phyloP scores from a whole-genome alignment of 2,797 vertebrate genomes.

The Menidia menidia region DNA sequence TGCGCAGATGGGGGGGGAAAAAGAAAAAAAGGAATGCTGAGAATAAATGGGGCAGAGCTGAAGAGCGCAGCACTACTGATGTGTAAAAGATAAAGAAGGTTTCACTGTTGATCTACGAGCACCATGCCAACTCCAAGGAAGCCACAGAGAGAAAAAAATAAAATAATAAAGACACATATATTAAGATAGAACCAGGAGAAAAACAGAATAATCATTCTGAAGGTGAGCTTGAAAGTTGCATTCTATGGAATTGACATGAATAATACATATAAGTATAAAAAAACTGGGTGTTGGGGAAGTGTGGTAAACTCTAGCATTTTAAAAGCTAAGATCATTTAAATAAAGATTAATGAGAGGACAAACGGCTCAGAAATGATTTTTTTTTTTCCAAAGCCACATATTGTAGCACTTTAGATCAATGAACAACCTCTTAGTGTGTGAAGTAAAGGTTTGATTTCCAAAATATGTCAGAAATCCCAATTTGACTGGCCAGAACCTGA shows the following conservation, averaged over 20 bases:
- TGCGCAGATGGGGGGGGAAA: slow-evolving; percentile 50
- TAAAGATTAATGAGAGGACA: not conserved
- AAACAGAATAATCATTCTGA: not conserved
- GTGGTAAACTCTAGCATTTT: not conserved
- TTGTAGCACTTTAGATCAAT: not conserved
- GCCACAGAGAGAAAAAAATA: not conserved
- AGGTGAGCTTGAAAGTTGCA: slow-evolving; percentile 2
- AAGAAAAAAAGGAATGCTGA: slow-evolving; percentile 31
- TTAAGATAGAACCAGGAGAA: slow-evolving; percentile 11
- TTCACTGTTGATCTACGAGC: slow-evolving; percentile 84
- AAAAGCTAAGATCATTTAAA: not conserved
- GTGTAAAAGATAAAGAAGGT: slow-evolving; percentile 96
- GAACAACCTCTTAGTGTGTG: not conserved
- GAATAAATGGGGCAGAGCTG: slow-evolving; percentile 83
- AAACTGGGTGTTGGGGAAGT: not conserved
- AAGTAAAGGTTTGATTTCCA: not conserved
- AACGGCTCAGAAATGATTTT: not conserved
- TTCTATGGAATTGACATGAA: not conserved
- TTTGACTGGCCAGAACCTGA: not conserved
- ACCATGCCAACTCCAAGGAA: slow-evolving; percentile 34
- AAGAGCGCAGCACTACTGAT: slow-evolving; percentile 87
- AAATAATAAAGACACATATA: slow-evolving; percentile 1
- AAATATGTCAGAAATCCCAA: slow-evolving; percentile 1
- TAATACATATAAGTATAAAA: not conserved
- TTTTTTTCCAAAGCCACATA: not conserved